Evolutionary conservation across 2,113 vertebrate species (phyloP).

Genomic region (Puntigrus tetrazona): DNA sequence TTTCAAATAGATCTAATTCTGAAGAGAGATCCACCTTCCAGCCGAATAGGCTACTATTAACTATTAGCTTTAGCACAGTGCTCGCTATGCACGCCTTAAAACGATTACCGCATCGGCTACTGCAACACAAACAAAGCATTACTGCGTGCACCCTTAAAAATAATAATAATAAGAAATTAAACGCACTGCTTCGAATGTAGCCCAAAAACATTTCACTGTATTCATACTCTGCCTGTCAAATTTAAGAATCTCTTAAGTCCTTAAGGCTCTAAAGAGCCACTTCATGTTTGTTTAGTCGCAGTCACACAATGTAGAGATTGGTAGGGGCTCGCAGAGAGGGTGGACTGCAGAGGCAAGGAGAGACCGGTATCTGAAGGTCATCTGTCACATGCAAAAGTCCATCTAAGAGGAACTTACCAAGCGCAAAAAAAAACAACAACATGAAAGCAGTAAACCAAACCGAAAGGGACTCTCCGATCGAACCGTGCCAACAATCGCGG

Average conservation of each 20-base stretch:
- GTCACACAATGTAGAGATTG: slow-evolving; percentile 49
- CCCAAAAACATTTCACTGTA: neutral
- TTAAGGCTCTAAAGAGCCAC: slow-evolving; percentile 57
- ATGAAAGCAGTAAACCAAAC: neutral
- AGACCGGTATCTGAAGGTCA: slow-evolving; percentile 12
- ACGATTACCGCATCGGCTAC: neutral
- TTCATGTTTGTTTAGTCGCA: slow-evolving; percentile 60
- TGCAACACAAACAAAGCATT: neutral
- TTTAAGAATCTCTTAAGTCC: slow-evolving; percentile 53
- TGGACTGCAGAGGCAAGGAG: slow-evolving; percentile 17
- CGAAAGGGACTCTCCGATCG: neutral
- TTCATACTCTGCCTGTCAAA: slow-evolving; percentile 38
- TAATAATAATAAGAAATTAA: neutral
- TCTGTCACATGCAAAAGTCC: slow-evolving; percentile 9
- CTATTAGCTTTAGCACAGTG: neutral
- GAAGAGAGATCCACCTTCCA: no score
- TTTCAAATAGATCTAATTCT: slow-evolving; percentile 13
- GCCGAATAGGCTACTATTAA: neutral
- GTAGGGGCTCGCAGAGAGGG: slow-evolving; percentile 31
- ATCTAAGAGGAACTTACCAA: neutral
- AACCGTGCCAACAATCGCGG: neutral
- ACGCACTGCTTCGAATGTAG: neutral
- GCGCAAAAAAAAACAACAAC: neutral
- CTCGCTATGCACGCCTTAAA: neutral
- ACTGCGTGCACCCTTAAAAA: neutral